Percentiles rank a stretch among this genome's conserved stretches.
Evolutionary conservation across 2,113 vertebrate species (phyloP).

Genomic region (Aspiorhynchus laticeps): DNA sequence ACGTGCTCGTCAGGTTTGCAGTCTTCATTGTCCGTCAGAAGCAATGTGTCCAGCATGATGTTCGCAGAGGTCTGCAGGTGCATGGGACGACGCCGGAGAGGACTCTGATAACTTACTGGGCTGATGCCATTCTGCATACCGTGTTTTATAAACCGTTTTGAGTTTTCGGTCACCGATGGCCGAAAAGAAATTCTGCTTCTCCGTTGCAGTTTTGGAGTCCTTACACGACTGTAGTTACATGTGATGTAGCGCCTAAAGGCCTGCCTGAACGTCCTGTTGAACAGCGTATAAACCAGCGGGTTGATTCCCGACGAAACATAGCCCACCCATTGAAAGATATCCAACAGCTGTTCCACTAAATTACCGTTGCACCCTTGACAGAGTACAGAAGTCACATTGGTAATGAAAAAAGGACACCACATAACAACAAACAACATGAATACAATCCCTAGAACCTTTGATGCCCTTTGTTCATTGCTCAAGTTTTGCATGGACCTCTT

Average conservation of each 20-base stretch:
- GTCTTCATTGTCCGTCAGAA: conserved; percentile 84
- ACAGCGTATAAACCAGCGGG: conserved; percentile 95
- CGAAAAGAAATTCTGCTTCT: conserved; percentile 82
- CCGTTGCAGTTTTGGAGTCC: conserved; percentile 69
- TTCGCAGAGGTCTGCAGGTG: conserved; percentile 77
- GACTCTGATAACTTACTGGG: conserved; percentile 85
- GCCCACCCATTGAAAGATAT: conserved; percentile 97
- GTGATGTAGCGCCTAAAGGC: conserved; percentile 93
- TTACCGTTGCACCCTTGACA: conserved; percentile 82
- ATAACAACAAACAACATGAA: conserved; percentile 95
- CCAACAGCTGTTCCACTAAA: conserved; percentile 85
- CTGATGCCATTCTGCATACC: conserved; percentile 87
- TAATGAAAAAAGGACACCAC: conserved; percentile 99
- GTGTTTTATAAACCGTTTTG: conserved; percentile 87
- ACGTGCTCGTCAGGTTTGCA: conserved; percentile 85
- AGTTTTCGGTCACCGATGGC: conserved; percentile 86
- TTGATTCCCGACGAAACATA: conserved; percentile 97
- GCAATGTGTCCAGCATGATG: conserved; percentile 82
- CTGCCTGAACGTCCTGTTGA: conserved; percentile 95
- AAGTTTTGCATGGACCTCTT: conserved; percentile 93
- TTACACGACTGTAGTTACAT: conserved; percentile 83
- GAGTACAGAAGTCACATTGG: conserved; percentile 89
- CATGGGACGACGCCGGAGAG: conserved; percentile 75
- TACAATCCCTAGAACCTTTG: conserved; percentile 95
- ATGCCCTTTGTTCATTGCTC: conserved; percentile 93